A percentile compares a stretch with the other conserved stretches of the same genome.
Evolutionary conservation across 1,140 invertebrate genomes (phyloP).

Genomic region (Scaptomyza montana): DNA sequence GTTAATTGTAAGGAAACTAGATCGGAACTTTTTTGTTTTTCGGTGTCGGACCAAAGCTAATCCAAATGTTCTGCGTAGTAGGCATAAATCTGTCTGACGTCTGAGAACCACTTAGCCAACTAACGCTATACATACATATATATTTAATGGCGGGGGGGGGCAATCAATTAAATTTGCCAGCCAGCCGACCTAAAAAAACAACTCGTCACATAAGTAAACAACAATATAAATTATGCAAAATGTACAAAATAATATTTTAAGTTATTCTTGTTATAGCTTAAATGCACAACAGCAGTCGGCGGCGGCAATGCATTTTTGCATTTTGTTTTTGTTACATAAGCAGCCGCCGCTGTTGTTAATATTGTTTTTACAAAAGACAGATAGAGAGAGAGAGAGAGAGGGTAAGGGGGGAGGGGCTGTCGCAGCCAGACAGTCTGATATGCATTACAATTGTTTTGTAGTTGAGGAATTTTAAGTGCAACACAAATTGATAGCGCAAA

Average conservation of each 20-base stretch:
- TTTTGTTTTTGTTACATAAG: slow-evolving; percentile 54
- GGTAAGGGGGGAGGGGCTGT: slow-evolving; percentile 9
- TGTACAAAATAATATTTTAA: slow-evolving; percentile 64
- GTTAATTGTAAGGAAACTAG: too few species aligned
- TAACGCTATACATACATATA: slow-evolving; percentile 52
- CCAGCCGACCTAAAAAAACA: slow-evolving; percentile 9
- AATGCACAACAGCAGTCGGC: slow-evolving; percentile 15
- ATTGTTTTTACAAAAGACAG: slow-evolving; percentile 34
- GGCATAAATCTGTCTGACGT: slow-evolving; percentile 34
- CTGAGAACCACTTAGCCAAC: slow-evolving; percentile 46
- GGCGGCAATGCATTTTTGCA: slow-evolving; percentile 30
- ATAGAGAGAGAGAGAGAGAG: too few species aligned
- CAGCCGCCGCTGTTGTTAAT: slow-evolving; percentile 3
- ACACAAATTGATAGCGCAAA: slow-evolving; percentile 18
- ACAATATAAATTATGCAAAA: slow-evolving; percentile 74
- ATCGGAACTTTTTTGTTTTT: too few species aligned
- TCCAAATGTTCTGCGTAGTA: slow-evolving; percentile 50
- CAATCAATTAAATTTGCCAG: slow-evolving; percentile 68
- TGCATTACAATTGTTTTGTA: slow-evolving; percentile 63
- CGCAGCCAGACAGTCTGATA: slow-evolving; percentile 50
- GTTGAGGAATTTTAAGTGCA: slow-evolving; percentile 25
- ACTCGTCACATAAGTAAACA: slow-evolving; percentile 44
- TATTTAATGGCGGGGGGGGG: slow-evolving; percentile 58
- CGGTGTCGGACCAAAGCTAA: slow-evolving; percentile 19
- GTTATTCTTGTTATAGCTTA: slow-evolving; percentile 57